Conservation (phyloP, 2,888 invertebrate species). For the Dusona sp. region DNA sequence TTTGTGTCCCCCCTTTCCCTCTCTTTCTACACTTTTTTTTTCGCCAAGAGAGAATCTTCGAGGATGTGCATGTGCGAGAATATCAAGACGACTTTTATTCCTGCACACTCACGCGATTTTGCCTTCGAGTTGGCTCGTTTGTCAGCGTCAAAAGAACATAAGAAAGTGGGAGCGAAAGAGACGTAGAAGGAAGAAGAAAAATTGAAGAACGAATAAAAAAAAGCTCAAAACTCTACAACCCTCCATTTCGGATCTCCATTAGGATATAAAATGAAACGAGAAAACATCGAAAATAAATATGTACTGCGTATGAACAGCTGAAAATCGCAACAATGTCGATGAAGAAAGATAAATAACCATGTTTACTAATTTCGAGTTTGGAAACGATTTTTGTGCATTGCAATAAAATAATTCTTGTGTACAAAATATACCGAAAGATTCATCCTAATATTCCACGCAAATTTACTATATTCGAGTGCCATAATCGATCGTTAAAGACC, state of each 20-base stretch:
- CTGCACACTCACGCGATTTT: conserved; percentile 50
- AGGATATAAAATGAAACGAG: conserved; percentile 2
- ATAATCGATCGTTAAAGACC: neutral
- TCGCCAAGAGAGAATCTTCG: conserved; percentile 54
- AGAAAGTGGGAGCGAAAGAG: conserved; percentile 49
- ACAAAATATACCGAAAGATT: neutral
- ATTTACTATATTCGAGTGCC: neutral
- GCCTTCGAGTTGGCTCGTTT: conserved; percentile 64
- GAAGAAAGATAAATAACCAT: neutral
- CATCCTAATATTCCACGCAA: neutral
- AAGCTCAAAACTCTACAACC: conserved; percentile 71
- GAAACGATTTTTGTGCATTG: too few relatives aligned
- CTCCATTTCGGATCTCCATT: conserved; percentile 46
- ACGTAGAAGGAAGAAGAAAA: conserved; percentile 58
- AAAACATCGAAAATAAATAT: neutral
- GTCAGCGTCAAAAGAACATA: conserved; percentile 63
- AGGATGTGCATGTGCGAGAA: conserved; percentile 48
- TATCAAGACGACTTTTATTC: conserved; percentile 44
- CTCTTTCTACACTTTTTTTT: conserved; percentile 25
- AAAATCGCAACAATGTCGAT: neutral
- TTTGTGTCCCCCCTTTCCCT: conserved; percentile 6
- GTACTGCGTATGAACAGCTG: neutral
- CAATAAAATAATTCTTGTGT: too few relatives aligned
- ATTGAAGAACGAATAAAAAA: conserved; percentile 29
- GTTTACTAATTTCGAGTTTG: neutral